Evolutionary conservation across 2,797 vertebrate genomes (phyloP).

Genomic region (Enteromius viviparus): DNA sequence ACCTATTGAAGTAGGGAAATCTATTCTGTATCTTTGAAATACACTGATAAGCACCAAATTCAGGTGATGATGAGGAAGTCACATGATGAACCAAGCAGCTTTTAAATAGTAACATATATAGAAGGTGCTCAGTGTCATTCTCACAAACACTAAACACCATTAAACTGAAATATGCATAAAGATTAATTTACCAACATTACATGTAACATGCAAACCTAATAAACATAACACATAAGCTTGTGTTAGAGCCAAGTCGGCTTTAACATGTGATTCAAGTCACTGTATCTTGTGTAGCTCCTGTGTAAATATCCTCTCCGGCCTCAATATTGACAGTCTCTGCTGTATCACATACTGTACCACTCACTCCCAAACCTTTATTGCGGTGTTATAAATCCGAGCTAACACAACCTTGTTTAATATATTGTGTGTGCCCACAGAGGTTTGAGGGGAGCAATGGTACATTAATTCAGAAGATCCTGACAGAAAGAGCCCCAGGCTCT

Average conservation of each 20-base stretch:
- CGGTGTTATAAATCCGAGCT: conserved; percentile 24
- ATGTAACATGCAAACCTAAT: too few relatives aligned
- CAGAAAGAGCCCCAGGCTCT: background rate
- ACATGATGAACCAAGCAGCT: too few relatives aligned
- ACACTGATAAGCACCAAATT: too few relatives aligned
- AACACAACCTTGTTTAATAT: conserved; percentile 21
- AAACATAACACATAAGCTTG: background rate
- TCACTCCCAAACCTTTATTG: conserved; percentile 29
- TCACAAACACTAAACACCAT: too few relatives aligned
- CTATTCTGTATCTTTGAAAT: too few relatives aligned
- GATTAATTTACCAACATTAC: too few relatives aligned
- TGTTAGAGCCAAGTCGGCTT: conserved; percentile 12
- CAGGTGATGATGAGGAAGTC: too few relatives aligned
- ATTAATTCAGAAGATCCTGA: conserved; percentile 3
- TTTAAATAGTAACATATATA: too few relatives aligned
- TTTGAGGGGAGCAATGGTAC: conserved; percentile 24
- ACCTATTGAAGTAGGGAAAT: too few relatives aligned
- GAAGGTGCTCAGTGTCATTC: too few relatives aligned
- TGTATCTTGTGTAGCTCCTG: background rate
- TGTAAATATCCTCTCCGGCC: conserved; percentile 10
- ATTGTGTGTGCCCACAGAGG: conserved; percentile 6
- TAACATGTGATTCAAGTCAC: conserved; percentile 11
- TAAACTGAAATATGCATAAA: too few relatives aligned
- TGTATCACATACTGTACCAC: background rate
- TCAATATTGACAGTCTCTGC: conserved; percentile 34